These are phyloP conservation scores for Phalanger gymnotis DNA, from an alignment of 2,797 vertebrate genomes.

Conservation along the genomic window DNA sequence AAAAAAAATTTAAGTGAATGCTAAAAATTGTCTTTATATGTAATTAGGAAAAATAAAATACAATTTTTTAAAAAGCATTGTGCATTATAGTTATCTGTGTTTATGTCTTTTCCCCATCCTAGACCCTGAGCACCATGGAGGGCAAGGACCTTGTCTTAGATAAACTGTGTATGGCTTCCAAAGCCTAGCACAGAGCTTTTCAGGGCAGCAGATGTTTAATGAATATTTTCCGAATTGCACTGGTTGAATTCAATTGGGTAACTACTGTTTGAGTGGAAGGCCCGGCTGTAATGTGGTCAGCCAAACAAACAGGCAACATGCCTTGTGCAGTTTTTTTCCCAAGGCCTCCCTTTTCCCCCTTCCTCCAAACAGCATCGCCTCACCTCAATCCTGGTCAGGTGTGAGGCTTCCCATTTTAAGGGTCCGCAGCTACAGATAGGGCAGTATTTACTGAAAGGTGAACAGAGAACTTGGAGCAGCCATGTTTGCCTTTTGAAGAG, in stretches of 20 bases:
- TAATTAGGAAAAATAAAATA: neutral
- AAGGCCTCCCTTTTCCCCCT: neutral
- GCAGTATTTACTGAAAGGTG: neutral
- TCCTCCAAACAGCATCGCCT: neutral
- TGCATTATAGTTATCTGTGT: neutral
- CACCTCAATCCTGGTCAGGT: neutral
- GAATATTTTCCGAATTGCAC: slow-evolving; percentile 17
- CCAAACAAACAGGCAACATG: neutral
- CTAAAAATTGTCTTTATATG: neutral
- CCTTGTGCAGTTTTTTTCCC: neutral
- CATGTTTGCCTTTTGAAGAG: neutral
- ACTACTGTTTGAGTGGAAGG: neutral
- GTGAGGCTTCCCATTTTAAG: neutral
- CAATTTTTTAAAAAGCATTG: neutral
- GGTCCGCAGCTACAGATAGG: neutral
- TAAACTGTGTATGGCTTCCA: neutral
- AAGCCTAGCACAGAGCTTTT: neutral
- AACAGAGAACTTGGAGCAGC: neutral
- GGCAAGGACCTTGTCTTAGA: neutral
- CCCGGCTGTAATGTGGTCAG: neutral
- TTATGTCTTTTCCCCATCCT: neutral
- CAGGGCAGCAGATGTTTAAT: neutral
- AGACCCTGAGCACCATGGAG: neutral
- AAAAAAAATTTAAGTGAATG: neutral
- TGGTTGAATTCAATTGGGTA: neutral